Percentiles rank a stretch among this genome's conserved stretches.
phyloP scores from a whole-genome alignment of 37 sponge, comb jelly and placozoan species.

The Ephydatia muelleri region DNA sequence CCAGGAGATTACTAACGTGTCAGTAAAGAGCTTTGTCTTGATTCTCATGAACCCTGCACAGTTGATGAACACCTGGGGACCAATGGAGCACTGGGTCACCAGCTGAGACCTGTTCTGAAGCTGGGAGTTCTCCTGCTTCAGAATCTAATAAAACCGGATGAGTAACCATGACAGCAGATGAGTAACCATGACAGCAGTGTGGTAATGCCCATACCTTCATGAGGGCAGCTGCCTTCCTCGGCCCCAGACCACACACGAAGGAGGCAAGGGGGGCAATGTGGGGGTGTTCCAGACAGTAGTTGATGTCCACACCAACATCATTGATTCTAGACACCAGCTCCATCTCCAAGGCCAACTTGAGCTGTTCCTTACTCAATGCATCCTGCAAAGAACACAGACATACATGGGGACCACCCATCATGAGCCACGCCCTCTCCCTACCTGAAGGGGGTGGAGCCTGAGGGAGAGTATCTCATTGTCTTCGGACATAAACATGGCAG shows the following conservation, averaged over 20 bases:
- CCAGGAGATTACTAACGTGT: slow-evolving; percentile 50
- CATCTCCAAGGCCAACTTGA: slow-evolving; percentile 59
- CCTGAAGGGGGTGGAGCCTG: slow-evolving; percentile 75
- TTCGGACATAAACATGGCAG: slow-evolving; percentile 52
- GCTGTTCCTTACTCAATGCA: slow-evolving; percentile 48
- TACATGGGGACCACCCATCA: background rate
- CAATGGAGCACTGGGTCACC: slow-evolving; percentile 87
- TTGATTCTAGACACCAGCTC: slow-evolving; percentile 81
- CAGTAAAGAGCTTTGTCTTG: slow-evolving; percentile 58
- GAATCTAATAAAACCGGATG: slow-evolving; percentile 43
- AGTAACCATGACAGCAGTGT: background rate
- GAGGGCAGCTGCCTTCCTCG: slow-evolving; percentile 89
- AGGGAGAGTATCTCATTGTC: slow-evolving; percentile 75
- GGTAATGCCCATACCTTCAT: slow-evolving; percentile 59
- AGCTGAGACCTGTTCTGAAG: slow-evolving; percentile 91
- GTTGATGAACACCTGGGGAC: slow-evolving; percentile 93
- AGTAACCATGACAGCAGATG: background rate
- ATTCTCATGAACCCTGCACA: slow-evolving; percentile 93
- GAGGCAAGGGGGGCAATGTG: slow-evolving; percentile 62
- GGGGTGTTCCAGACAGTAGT: slow-evolving; percentile 75
- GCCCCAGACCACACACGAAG: slow-evolving; percentile 95
- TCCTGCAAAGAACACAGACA: slow-evolving; percentile 14
- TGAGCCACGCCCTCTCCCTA: background rate
- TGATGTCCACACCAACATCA: slow-evolving; percentile 93
- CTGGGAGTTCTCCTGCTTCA: slow-evolving; percentile 78